Evolutionary conservation across 1,140 invertebrate species (phyloP).

Genomic region (Riptortus pedestris): DNA sequence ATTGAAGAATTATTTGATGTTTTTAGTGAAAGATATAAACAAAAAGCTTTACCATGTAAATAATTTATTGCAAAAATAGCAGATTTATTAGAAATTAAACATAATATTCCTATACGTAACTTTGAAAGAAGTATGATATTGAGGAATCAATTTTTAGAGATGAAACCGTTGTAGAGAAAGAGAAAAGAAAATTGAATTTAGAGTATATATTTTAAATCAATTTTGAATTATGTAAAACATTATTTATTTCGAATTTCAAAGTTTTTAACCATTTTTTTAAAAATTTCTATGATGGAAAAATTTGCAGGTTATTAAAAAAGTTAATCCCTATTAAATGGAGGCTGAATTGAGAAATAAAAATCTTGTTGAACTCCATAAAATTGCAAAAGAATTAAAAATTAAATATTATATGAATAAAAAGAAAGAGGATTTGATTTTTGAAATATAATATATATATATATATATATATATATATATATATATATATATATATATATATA

Average conservation of each 20-base stretch:
- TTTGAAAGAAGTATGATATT: neutral
- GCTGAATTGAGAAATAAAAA: too few species aligned
- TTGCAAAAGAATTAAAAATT: too few species aligned
- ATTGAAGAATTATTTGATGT: neutral
- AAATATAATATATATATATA: too few species aligned
- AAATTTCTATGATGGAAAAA: too few species aligned
- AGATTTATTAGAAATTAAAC: neutral
- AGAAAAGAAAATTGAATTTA: neutral
- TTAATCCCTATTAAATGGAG: too few species aligned
- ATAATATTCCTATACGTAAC: neutral
- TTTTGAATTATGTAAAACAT: neutral
- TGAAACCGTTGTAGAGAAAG: neutral
- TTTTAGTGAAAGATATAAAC: neutral
- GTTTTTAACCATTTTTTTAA: too few species aligned
- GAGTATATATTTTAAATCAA: neutral
- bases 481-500: too few species aligned
- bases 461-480: too few species aligned
- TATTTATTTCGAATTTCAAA: neutral
- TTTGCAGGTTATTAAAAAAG: too few species aligned
- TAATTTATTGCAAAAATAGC: neutral
- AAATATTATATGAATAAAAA: too few species aligned
- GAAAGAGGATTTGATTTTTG: too few species aligned
- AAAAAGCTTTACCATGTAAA: neutral
- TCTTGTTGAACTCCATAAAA: too few species aligned
- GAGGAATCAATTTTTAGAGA: neutral